Evolutionary conservation across 2,797 vertebrate species (phyloP), one percentile per base, ranked within the genome.

Genomic region (Phylloscopus collybita): DNA sequence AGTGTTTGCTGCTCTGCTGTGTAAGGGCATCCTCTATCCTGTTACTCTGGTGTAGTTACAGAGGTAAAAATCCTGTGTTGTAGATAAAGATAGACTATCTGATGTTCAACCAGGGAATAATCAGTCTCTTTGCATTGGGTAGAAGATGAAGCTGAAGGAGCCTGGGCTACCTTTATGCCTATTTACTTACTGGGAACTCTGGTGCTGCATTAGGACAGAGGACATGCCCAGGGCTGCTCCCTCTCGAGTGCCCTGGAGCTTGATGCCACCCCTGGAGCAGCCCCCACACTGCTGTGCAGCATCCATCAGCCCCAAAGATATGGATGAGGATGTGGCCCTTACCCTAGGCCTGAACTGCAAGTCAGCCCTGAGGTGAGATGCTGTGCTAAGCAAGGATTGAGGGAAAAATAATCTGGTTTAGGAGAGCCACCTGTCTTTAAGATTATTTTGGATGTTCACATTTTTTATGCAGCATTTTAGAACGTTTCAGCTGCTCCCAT

Each of bases 391-490:
- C 50, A 80, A 67, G 32, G 34, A 92, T 26, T 60, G 72, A 90
- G 38, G 30, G 56, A 32, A 90, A 94, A 94, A 82, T 30, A 56
- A 36, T 64, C 56, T 88, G 70, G 40, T 64, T 88, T 82, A 86
- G 64, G 26, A 93, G 44, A 69, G 29, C 36, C 86, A 72, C 59
- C 50, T 75, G 26, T 62, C 69, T 81, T 86, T 79, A 67, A 87
- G 71, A 66, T 88, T 25, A 88, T 92, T 94, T 84, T 59, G 64
- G 85, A 81, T 50, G 64, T 47, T 93, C 34, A 30, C 29, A 54
- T 93, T 92, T 88, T 95, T 93, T 50, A 93, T 93, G 73, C 66
- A 82, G 91, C 53, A 27, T 92, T 95, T 95, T 61, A 67, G 56
- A 92, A 42, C 0, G 0, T 93, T 94, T 88, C 86, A 92, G 70